Conservation (phyloP, 2,797 vertebrate species). For the Pantherophis alleghaniensis region DNA sequence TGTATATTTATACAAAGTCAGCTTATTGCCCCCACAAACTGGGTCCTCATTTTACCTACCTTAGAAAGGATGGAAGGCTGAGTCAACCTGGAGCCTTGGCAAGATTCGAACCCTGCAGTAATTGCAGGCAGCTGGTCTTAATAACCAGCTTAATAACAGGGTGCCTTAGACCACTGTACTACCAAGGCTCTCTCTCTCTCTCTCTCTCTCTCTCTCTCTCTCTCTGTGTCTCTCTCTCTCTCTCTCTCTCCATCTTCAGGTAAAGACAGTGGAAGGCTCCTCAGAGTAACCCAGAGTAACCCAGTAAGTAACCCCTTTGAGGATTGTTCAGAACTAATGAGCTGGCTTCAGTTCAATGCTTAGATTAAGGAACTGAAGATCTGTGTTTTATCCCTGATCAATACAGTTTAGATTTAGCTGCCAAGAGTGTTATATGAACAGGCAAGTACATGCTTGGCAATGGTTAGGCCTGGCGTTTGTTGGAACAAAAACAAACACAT, state of each 20-base stretch:
- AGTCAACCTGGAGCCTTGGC: no score
- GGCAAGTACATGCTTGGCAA: constrained; percentile 5
- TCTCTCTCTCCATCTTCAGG: neutral
- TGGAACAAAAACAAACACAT: neutral
- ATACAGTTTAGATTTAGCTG: neutral
- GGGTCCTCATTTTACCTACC: no score
- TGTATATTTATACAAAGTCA: no score
- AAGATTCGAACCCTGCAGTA: no score
- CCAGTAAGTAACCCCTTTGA: neutral
- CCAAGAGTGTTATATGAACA: neutral
- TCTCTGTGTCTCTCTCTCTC: no score
- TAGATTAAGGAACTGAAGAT: neutral
- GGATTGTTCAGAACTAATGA: neutral
- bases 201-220: no score
- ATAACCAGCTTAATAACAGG: no score
- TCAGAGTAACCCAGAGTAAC: neutral
- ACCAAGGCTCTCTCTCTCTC: no score
- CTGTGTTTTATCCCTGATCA: neutral
- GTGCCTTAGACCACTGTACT: no score
- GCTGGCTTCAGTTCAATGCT: neutral
- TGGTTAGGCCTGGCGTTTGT: constrained; percentile 25
- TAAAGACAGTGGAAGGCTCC: neutral
- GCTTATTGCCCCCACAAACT: no score
- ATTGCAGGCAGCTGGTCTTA: no score
- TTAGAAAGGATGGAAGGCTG: no score